Conservation (phyloP, 1,140 invertebrate species). For the Mya arenaria region DNA sequence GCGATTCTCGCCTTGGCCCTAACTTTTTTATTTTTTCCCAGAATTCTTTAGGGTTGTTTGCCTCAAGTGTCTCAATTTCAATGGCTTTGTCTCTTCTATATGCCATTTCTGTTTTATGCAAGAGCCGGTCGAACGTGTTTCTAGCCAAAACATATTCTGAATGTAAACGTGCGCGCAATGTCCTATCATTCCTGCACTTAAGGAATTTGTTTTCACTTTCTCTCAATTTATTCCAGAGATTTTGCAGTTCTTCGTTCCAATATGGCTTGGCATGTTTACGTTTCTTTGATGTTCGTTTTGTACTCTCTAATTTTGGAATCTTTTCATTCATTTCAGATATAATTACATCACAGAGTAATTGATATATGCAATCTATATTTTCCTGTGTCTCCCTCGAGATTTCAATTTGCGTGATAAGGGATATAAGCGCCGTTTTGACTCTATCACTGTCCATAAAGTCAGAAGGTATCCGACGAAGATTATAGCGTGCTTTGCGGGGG, state of each 20-base stretch:
- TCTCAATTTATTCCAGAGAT: slow-evolving; percentile 42
- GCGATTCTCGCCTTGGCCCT: slow-evolving; percentile 27
- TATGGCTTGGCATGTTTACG: slow-evolving; percentile 29
- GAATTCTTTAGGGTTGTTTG: slow-evolving; percentile 49
- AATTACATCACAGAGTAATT: neutral
- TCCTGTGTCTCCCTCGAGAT: neutral
- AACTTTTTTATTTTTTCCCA: slow-evolving; percentile 48
- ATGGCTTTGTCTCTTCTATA: slow-evolving; percentile 22
- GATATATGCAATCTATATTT: slow-evolving; percentile 8
- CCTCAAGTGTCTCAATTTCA: slow-evolving; percentile 7
- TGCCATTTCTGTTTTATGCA: slow-evolving; percentile 11
- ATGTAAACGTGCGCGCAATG: neutral
- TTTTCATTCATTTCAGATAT: neutral
- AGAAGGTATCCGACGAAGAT: neutral
- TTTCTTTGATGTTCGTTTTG: no score
- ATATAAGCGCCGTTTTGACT: neutral
- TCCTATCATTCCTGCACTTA: neutral
- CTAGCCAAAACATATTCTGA: slow-evolving; percentile 2
- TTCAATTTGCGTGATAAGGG: slow-evolving; percentile 15
- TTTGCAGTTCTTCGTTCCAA: slow-evolving; percentile 46
- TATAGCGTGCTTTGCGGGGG: neutral
- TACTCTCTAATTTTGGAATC: slow-evolving; percentile 12
- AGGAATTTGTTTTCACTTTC: slow-evolving; percentile 16
- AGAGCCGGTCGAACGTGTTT: slow-evolving; percentile 30
- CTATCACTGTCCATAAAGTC: slow-evolving; percentile 25